A percentile compares a stretch with the other conserved stretches of the same genome.
Conservation (phyloP, 2,888 invertebrate species). For the Troilus luridus region DNA sequence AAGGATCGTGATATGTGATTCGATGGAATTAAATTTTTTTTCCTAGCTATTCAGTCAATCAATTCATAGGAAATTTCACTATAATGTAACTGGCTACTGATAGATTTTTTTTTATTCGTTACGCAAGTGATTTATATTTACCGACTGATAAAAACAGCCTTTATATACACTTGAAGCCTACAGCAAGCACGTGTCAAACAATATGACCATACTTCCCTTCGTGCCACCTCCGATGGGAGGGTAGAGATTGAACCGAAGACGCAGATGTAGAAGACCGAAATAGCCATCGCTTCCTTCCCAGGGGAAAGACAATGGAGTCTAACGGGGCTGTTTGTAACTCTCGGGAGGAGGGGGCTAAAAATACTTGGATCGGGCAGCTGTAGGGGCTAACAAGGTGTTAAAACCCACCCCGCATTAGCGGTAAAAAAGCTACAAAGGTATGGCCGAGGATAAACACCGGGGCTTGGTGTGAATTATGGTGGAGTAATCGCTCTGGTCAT, state of each 20-base stretch:
- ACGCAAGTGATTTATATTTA: neutral
- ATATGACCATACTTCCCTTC: neutral
- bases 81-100: too few relatives aligned
- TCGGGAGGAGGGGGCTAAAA: slow-evolving; percentile 31
- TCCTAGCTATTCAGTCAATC: too few relatives aligned
- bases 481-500: slow-evolving; percentile 44
- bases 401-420: slow-evolving; percentile 55
- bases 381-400: slow-evolving; percentile 56
- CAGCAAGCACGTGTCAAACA: neutral
- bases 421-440: slow-evolving; percentile 34
- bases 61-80: too few relatives aligned
- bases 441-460: slow-evolving; percentile 44
- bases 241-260: slow-evolving; percentile 41
- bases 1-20: too few relatives aligned
- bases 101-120: too few relatives aligned
- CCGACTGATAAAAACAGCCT: neutral
- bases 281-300: slow-evolving; percentile 29
- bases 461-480: slow-evolving; percentile 39
- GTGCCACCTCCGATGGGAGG: neutral
- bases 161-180: neutral
- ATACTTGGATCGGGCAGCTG: slow-evolving; percentile 28
- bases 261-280: slow-evolving; percentile 51
- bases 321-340: slow-evolving; percentile 56
- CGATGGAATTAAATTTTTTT: too few relatives aligned
- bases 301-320: slow-evolving; percentile 53